Base-by-base conservation (phyloP, 2,797 vertebrate species). In the Cyprinodon diabolis region DNA sequence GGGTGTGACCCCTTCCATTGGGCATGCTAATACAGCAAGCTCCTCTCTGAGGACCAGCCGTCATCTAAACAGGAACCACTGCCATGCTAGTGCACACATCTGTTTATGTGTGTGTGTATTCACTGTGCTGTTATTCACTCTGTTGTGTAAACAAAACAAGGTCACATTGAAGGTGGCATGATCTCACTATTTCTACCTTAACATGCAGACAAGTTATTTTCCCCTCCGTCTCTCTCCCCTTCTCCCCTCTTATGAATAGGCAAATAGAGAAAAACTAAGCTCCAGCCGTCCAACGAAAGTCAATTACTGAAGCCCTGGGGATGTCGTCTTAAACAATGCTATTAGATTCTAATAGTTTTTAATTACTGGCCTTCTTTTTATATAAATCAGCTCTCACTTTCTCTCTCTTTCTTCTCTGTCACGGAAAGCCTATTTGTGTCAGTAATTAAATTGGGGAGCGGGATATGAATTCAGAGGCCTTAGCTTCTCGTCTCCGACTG, bases 401-500 rank as follows among this genome's bases (percentile, higher is more conserved):
- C 78, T 80, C 75, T 84, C 74, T 86, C 78, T 85, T 72, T 84
- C 75, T 72, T 76, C 72, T 76, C 71, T 51, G 82, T 82, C 51
- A 65, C 66, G 95, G 95, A 96, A 95, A 94, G 92, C 94, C 96
- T 96, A 96, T 98, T 97, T 94, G 90, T 93, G 96, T 92, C 94
- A 87, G 80, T 97, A 97, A 97, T 98, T 97, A 98, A 98, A 96
- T 72, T 75, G 80, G 84, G 80, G 79, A 86, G 82, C 95, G 96
- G 96, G 96, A 96, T 96, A 96, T 97, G 96, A 97, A 96, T 97
- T 96, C 95, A 96, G 95, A 94, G 94, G 93, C 81, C 95, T 93
- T 94, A 93, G 95, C 94, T 93, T 93, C 86, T 86, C 74, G 75
- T 93, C 95, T 96, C 94, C 91, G 94, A 96, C 95, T 96, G 96